Evolutionary conservation across 35 echinoderm and acorn worm genomes (phyloP).

Genomic region (Eucidaris tribuloides): DNA sequence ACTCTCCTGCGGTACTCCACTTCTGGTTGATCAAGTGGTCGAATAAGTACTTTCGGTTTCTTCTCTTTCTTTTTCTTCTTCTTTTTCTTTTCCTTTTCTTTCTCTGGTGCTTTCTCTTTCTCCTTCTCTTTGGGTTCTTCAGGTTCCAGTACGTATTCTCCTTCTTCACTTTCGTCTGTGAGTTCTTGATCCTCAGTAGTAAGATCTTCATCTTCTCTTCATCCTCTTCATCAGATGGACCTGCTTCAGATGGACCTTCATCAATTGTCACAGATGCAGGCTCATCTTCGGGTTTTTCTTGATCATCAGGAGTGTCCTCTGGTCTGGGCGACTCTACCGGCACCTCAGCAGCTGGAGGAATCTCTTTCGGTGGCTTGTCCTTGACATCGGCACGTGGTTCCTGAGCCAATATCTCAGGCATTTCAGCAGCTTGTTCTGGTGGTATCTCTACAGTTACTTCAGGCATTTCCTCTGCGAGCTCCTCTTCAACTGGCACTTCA

Average conservation of each 20-base stretch:
- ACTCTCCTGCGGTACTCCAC: slow-evolving; percentile 25
- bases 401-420: background rate
- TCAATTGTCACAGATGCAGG: slow-evolving; percentile 14
- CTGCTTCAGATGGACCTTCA: slow-evolving; percentile 31
- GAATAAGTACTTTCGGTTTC: background rate
- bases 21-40: slow-evolving; percentile 9
- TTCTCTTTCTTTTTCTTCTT: slow-evolving; percentile 13
- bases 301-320: slow-evolving; percentile 15
- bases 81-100: background rate
- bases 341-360: slow-evolving; percentile 55
- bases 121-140: background rate
- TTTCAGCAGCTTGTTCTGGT: background rate
- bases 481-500: slow-evolving; percentile 13
- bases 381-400: background rate
- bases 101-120: background rate
- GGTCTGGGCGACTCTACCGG: slow-evolving; percentile 47
- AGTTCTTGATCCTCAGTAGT: slow-evolving; percentile 31
- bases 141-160: background rate
- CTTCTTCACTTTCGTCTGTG: slow-evolving; percentile 5
- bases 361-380: background rate
- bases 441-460: slow-evolving; percentile 17
- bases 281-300: slow-evolving; percentile 32
- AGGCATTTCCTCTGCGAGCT: slow-evolving; percentile 1
- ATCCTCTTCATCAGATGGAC: slow-evolving; percentile 28
- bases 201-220: slow-evolving; percentile 5